phyloP scores from a whole-genome alignment of 2,888 invertebrate species.

The Apodemia duryi region DNA sequence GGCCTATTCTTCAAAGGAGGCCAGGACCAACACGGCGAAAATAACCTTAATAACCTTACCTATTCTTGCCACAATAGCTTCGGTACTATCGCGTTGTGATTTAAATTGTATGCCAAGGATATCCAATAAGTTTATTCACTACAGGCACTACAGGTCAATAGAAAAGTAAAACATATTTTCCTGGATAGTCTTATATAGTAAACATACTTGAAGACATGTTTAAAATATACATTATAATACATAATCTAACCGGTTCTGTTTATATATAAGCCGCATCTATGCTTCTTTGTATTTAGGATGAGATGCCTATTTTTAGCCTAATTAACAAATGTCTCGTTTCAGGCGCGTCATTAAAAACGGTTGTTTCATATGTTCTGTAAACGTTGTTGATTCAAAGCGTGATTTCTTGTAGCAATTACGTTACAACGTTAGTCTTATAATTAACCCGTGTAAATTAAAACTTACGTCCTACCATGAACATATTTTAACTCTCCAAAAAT shows the following conservation, averaged over 20 bases:
- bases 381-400: slow-evolving; percentile 40
- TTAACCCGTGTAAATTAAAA: slow-evolving; percentile 61
- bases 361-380: slow-evolving; percentile 26
- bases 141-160: no score
- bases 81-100: no score
- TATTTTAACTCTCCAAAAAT: slow-evolving; percentile 69
- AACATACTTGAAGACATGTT: no score
- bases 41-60: no score
- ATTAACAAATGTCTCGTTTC: not conserved
- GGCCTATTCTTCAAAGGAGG: no score
- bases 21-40: no score
- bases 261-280: not conserved
- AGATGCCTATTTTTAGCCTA: not conserved
- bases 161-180: no score
- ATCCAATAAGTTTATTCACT: no score
- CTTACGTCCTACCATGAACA: slow-evolving; percentile 55
- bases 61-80: no score
- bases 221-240: not conserved
- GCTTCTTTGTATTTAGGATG: not conserved
- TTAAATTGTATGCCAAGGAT: no score
- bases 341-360: not conserved
- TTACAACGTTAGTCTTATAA: slow-evolving; percentile 56
- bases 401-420: slow-evolving; percentile 51
- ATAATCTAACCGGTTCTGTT: not conserved
- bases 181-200: no score